Base-by-base conservation (phyloP, 2,113 vertebrate genomes). In the Halichoeres trimaculatus region DNA sequence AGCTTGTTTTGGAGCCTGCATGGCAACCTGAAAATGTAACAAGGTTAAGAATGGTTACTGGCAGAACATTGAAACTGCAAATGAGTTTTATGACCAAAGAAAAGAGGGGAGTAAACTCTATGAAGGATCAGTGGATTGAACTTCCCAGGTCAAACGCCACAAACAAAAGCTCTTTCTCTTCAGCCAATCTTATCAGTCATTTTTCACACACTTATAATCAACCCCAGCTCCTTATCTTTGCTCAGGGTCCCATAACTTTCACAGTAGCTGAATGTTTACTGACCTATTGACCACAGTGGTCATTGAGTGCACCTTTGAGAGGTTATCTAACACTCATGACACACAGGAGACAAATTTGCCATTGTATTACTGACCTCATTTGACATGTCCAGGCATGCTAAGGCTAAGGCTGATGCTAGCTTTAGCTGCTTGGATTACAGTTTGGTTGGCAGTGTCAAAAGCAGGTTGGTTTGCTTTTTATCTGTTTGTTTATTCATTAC, bases 81-180 rank as follows among this genome's bases (percentile, higher is more conserved):
- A 51, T 26, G 17, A 8, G 30, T 22, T 74, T 58, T 60, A 17
- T 2, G 3, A 56, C 26, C 13, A 13, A 47, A 14, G 67, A 63
- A 51, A 66, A 34, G 23, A 35, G 71, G 53, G 17, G n/a, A 71
- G 41, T 23, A 41, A 76, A 35, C 36, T 55, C 48, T 48, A 52
- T n/a, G n/a, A n/a, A 51, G 47, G 62, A 35, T 70, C 20, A 34
- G 5, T 36, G 48, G 17, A 19, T 73, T 67, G 24, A 68, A 68
- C 59, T 41, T 47, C 47, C 30, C 56, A 48, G 66, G 76, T 88
- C 80, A 80, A 40, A 48, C 30, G 2, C 38, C 34, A 83, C 67
- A 41, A 54, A 89, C 75, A 83, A 70, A 53, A 53, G 36, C 43
- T 67, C 69, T 45, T 84, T 89, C 59, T 83, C 30, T 58, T 55